Conservation (phyloP, 2,888 invertebrate genomes). For the Acanthosepion esculentum region DNA sequence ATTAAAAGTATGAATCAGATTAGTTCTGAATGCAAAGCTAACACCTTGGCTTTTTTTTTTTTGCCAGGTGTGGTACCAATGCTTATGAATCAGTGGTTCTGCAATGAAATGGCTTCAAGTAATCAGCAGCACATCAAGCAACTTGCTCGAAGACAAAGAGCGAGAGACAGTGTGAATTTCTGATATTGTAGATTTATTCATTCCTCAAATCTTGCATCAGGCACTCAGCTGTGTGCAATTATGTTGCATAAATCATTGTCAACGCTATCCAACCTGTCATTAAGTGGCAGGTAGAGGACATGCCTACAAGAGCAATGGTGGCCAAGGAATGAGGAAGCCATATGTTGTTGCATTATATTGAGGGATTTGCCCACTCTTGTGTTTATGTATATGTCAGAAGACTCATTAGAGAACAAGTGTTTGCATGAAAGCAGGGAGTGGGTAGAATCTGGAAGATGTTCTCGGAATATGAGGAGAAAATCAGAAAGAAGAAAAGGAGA, state of each 20-base stretch:
- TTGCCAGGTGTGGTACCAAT: background rate
- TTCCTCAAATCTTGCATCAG: background rate
- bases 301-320: background rate
- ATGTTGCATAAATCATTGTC: background rate
- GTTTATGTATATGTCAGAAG: background rate
- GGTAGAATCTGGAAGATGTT: background rate
- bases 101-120: background rate
- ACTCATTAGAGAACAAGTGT: conserved; percentile 33
- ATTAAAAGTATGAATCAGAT: background rate
- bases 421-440: background rate
- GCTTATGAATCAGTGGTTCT: background rate
- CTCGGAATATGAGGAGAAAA: background rate
- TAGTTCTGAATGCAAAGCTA: background rate
- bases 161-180: background rate
- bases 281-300: conserved; percentile 18
- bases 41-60: background rate
- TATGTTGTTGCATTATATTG: background rate
- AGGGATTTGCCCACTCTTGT: conserved; percentile 16
- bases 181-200: conserved; percentile 16
- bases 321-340: conserved; percentile 17
- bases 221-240: conserved; percentile 18
- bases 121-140: background rate
- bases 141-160: background rate
- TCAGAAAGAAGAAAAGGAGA: background rate
- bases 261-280: conserved; percentile 7